Evolutionary conservation across 2,888 invertebrate genomes (phyloP), one percentile per base, ranked within the genome.

Genomic region (Peribatodes rhomboidaria): DNA sequence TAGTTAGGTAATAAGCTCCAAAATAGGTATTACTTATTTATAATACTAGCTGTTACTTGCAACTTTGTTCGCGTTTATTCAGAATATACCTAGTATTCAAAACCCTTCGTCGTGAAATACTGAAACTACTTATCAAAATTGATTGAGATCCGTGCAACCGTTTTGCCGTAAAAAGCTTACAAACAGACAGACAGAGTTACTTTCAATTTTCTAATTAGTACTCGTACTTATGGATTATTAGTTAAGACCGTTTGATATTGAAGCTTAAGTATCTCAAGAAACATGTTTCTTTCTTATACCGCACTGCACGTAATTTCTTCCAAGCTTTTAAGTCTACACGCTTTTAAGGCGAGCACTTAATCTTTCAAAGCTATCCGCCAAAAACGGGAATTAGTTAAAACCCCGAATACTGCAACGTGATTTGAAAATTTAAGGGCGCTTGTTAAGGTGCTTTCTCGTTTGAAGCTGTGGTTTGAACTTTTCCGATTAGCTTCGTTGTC

Each of bases 361-460:
- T 64, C 58, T 69, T 61, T 56, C 31, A 50, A 61, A 66, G 52
- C 64, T 62, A 69, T 65, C 57, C 60, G 55, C 67, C 57, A 63
- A 61, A 65, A 59, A 67, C 61, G 62, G 57, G 64, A 66, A 64
- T 64, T 61, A 68, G 64, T 69, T 71, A 73, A 71, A 71, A 70
- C 59, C 62, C 68, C 42, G 56, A 69, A 61, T 70, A 67, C 67
- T 57, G 61, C 64, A 61, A 74, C 74, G 74, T 73, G 74, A 74
- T 74, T 67, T 69, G 74, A 73, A 74, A 72, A 55, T 72, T 62
- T 60, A 69, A 72, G 49, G 41, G 58, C 41, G 50, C 20, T 50
- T 35, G 50, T 50, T 50, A 50, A 18, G 63, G 62, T 49, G 60
- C 65, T 63, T 70, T 64, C 64, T 62, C 62, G 64, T 68, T 68